Evolutionary conservation across 2,113 vertebrate species (phyloP).

Genomic region (Hippocampus barbouri): DNA sequence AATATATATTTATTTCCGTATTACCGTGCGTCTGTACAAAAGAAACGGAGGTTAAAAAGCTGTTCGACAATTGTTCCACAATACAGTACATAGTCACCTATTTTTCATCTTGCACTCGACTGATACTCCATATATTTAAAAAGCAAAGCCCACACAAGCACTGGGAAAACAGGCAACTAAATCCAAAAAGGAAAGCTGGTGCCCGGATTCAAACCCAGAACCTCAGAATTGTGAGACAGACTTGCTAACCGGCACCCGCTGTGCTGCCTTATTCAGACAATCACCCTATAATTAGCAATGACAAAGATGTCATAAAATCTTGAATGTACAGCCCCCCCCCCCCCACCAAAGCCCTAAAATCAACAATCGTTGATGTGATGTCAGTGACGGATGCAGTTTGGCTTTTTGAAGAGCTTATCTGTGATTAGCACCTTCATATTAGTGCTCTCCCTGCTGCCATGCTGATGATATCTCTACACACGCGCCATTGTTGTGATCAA

Average conservation of each 20-base stretch:
- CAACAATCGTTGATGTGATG: neutral
- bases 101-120: too few relatives aligned
- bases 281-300: neutral
- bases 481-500: conserved; percentile 42
- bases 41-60: too few relatives aligned
- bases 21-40: too few relatives aligned
- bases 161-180: too few relatives aligned
- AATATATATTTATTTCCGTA: too few relatives aligned
- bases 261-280: too few relatives aligned
- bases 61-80: too few relatives aligned
- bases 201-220: neutral
- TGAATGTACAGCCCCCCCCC: neutral
- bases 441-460: conserved; percentile 36
- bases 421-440: conserved; percentile 33
- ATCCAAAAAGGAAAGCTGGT: too few relatives aligned
- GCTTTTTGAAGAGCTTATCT: conserved; percentile 34
- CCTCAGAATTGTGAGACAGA: neutral
- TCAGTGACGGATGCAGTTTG: neutral
- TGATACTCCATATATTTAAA: too few relatives aligned
- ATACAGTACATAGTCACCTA: too few relatives aligned
- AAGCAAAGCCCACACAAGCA: neutral
- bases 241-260: neutral
- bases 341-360: neutral
- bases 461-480: conserved; percentile 40
- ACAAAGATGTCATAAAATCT: neutral